A percentile compares a stretch with the other conserved stretches of the same genome.
phyloP scores from a whole-genome alignment of 2,888 invertebrate genomes.

The Dryadula phaetusa region DNA sequence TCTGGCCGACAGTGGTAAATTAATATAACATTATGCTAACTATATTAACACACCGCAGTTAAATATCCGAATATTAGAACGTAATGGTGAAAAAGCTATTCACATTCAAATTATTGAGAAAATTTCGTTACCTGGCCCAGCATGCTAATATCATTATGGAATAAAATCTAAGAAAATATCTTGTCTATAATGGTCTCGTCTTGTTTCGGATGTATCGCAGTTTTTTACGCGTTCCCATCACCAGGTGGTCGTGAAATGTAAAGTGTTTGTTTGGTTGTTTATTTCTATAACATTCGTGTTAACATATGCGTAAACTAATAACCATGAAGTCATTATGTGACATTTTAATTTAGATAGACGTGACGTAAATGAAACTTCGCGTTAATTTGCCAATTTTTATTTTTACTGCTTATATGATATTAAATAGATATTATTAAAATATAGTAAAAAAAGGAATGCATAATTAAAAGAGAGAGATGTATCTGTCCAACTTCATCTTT shows the following conservation, averaged over 20 bases:
- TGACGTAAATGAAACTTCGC: too few relatives aligned
- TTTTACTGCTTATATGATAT: too few relatives aligned
- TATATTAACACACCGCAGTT: slow-evolving; percentile 36
- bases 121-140: slow-evolving; percentile 13
- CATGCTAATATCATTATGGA: slow-evolving; percentile 3
- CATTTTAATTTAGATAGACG: background rate
- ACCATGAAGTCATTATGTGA: background rate
- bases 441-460: too few relatives aligned
- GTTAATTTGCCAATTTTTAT: background rate
- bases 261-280: background rate
- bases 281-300: background rate
- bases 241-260: slow-evolving; percentile 32
- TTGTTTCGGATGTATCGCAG: background rate
- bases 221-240: slow-evolving; percentile 29
- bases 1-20: slow-evolving; percentile 37
- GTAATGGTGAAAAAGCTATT: slow-evolving; percentile 17
- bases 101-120: slow-evolving; percentile 13
- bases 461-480: too few relatives aligned
- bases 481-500: too few relatives aligned
- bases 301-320: background rate
- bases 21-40: slow-evolving; percentile 37
- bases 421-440: too few relatives aligned
- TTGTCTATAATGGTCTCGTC: background rate
- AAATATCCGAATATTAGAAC: slow-evolving; percentile 22
- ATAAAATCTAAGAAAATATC: background rate